Conservation (phyloP, 2,797 vertebrate species). For the Anomalospiza imberbis region DNA sequence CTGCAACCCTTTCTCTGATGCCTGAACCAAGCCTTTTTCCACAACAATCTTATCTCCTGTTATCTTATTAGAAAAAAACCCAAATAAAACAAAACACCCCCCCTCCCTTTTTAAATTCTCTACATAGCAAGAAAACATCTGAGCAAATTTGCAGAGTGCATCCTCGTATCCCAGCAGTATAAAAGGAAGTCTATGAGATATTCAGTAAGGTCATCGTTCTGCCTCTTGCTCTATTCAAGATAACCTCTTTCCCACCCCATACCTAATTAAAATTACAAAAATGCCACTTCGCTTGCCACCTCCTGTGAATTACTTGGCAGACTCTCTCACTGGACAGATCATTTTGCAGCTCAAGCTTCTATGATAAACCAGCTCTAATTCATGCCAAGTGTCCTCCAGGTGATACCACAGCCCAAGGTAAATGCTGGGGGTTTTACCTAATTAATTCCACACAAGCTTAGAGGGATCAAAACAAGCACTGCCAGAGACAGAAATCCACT, state of each 20-base stretch:
- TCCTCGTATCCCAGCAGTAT: background rate
- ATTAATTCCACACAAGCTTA: conserved; percentile 24
- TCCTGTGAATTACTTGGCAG: conserved; percentile 12
- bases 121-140: background rate
- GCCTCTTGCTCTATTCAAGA: background rate
- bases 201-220: background rate
- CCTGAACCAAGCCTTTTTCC: background rate
- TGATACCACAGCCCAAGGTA: conserved; percentile 19
- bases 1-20: background rate
- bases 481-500: background rate
- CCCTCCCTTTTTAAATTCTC: background rate
- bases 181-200: background rate
- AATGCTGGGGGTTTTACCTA: conserved; percentile 16
- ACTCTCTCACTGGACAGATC: background rate
- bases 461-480: background rate
- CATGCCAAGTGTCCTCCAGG: background rate
- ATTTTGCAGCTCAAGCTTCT: background rate
- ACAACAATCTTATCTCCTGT: background rate
- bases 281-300: background rate
- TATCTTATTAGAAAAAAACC: background rate
- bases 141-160: background rate
- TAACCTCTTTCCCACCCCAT: background rate
- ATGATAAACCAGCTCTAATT: background rate
- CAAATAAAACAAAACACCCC: background rate
- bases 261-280: conserved; percentile 32